These are phyloP conservation scores for Thunnus thynnus DNA, from an alignment of 2,113 vertebrate species.

Conservation along the genomic window DNA sequence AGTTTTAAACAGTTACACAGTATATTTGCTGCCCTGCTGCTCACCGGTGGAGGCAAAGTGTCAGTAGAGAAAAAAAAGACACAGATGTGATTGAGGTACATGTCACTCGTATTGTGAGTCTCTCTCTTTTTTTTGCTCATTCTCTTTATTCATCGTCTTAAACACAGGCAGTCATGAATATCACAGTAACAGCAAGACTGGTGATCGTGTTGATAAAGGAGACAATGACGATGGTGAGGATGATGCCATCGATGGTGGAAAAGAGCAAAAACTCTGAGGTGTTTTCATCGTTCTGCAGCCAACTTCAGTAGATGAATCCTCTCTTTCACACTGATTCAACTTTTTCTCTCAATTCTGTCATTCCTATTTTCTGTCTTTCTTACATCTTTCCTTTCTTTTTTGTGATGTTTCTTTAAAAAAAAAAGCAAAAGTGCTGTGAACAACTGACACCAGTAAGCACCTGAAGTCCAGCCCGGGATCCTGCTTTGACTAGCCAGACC, in stretches of 20 bases:
- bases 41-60: neutral
- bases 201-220: constrained; percentile 63
- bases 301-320: constrained; percentile 53
- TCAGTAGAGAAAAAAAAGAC: constrained; percentile 37
- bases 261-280: constrained; percentile 58
- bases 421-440: constrained; percentile 69
- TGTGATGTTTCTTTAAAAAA: constrained; percentile 66
- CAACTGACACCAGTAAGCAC: constrained; percentile 75
- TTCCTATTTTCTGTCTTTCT: constrained; percentile 72
- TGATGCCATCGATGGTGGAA: constrained; percentile 62
- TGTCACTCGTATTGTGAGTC: constrained; percentile 52
- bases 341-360: constrained; percentile 66
- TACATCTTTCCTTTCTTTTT: constrained; percentile 71
- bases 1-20: neutral
- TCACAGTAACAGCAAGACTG: constrained; percentile 75
- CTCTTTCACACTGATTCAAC: constrained; percentile 51
- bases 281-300: constrained; percentile 56
- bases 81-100: constrained; percentile 49
- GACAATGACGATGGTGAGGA: constrained; percentile 47
- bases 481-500: constrained; percentile 59
- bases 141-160: constrained; percentile 84
- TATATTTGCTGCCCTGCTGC: neutral
- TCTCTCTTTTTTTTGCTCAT: constrained; percentile 69
- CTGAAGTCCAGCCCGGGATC: constrained; percentile 68
- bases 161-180: constrained; percentile 79